These are phyloP conservation scores for Volucella zonaria DNA, from an alignment of 2,888 invertebrate species.

Conservation along the genomic window DNA sequence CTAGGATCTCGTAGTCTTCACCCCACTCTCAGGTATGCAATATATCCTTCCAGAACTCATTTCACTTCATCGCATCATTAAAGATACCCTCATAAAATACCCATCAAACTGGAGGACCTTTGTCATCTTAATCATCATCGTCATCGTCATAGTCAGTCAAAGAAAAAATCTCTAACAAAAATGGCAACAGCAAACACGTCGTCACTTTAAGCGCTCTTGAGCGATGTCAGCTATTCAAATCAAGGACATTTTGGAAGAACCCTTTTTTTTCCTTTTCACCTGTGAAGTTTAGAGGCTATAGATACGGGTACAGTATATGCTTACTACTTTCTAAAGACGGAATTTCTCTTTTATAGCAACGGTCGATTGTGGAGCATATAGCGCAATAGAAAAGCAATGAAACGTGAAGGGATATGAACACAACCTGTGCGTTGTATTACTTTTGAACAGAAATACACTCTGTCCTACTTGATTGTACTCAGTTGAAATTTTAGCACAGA, in stretches of 20 bases:
- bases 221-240: slow-evolving; percentile 31
- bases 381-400: background rate
- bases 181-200: background rate
- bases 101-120: slow-evolving; percentile 24
- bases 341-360: background rate
- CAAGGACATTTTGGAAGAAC: slow-evolving; percentile 2
- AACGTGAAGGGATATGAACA: background rate
- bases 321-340: background rate
- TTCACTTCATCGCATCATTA: background rate
- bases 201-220: background rate
- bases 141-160: background rate
- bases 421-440: background rate
- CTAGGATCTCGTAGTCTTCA: no score
- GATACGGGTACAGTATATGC: background rate
- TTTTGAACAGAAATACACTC: no score
- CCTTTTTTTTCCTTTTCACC: background rate
- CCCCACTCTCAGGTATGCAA: no score
- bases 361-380: background rate
- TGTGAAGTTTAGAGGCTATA: background rate
- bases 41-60: background rate
- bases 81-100: slow-evolving; percentile 33
- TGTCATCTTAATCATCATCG: slow-evolving; percentile 9
- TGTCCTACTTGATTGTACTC: no score
- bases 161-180: no score
- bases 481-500: no score